Evolutionary conservation across 2,113 vertebrate species (phyloP), one percentile per base, ranked within the genome.

Genomic region (Pampusana beccarii): DNA sequence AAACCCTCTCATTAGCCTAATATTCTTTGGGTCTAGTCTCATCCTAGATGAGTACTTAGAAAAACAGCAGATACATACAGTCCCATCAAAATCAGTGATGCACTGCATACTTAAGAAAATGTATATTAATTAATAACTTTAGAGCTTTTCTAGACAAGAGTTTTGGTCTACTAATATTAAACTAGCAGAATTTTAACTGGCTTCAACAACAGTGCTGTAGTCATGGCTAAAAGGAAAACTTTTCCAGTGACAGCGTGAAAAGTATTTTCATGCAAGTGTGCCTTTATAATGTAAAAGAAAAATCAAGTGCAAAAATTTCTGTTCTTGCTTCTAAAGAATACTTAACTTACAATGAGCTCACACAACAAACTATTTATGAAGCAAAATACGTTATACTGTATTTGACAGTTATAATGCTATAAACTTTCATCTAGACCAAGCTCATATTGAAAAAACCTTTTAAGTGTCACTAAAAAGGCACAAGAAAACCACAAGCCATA

Each of bases 391-490:
- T 69, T 64, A 67, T 60, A 72, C 66, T 72, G 34, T 19, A 34
- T 85, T 90, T 96, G 85, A 96, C 85, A 75, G 74, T 74, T 72
- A 31, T 40, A 80, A 82, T 1, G 3, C 74, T 75, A 70, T 48
- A 61, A 91, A 88, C 79, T 53, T 90, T 80, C 40, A 88, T 73
- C 66, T 79, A 93, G 85, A 86, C 26, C 66, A 88, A 90, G 61
- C 48, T 82, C 74, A 65, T 34, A 64, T 61, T 85, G 33, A 65
- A 75, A 57, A 89, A 82, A 10, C 16, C 61, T 92, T 95, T 94
- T 44, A 88, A 82, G 81, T 88, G 79, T 75, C 93, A 95, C 61
- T 82, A 65, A 90, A 87, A 73, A 92, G 48, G 28, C 33, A 18
- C 23, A n/a, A 89, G 53, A 70, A 93, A 92, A 15, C 36, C 0